A percentile compares a stretch with the other conserved stretches of the same genome.
Conservation (phyloP, 1,140 invertebrate species). For the Leucophenga varia region DNA sequence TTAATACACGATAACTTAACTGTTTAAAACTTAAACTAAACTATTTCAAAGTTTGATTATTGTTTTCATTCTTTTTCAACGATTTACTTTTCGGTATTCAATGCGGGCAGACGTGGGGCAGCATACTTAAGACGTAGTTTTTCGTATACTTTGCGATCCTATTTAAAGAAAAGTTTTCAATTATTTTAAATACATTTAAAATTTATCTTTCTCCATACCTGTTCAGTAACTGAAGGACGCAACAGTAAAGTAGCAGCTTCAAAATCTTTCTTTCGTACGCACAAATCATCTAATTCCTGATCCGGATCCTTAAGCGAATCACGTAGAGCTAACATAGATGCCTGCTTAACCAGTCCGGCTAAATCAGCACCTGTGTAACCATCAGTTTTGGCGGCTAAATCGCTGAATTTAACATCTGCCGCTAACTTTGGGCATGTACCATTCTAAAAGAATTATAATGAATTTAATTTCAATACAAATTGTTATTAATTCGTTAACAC, state of each 20-base stretch:
- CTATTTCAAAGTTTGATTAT: too few relatives aligned
- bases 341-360: slow-evolving; percentile 80
- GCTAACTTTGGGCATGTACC: slow-evolving; percentile 75
- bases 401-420: slow-evolving; percentile 75
- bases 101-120: slow-evolving; percentile 29
- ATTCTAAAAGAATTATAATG: slow-evolving; percentile 59
- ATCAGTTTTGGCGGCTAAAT: slow-evolving; percentile 69
- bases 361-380: slow-evolving; percentile 93
- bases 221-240: slow-evolving; percentile 43
- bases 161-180: neutral
- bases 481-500: slow-evolving; percentile 5
- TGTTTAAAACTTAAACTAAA: too few relatives aligned
- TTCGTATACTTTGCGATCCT: slow-evolving; percentile 52
- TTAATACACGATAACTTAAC: too few relatives aligned
- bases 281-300: slow-evolving; percentile 26
- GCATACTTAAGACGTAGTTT: slow-evolving; percentile 51
- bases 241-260: slow-evolving; percentile 37
- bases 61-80: slow-evolving; percentile 14
- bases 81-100: slow-evolving; percentile 24
- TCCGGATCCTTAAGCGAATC: slow-evolving; percentile 61
- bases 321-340: slow-evolving; percentile 74
- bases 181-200: slow-evolving; percentile 8
- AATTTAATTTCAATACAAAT: neutral
- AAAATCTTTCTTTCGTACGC: slow-evolving; percentile 41
- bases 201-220: slow-evolving; percentile 34